Conservation (phyloP, 1,140 invertebrate genomes). For the Pteromalus puparum region DNA sequence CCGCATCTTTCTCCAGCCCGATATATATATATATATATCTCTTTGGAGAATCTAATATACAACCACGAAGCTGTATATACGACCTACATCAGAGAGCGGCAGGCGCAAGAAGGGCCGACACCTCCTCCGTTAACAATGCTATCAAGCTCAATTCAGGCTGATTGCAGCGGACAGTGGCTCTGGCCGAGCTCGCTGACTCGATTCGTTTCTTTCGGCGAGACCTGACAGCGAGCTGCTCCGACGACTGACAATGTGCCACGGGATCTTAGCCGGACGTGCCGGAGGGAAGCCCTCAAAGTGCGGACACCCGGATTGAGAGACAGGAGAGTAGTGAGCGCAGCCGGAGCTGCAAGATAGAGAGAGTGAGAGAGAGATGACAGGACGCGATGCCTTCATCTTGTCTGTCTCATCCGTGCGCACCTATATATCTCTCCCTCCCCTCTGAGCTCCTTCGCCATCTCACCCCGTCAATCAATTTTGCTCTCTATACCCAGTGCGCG, state of each 20-base stretch:
- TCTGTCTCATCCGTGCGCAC: conserved; percentile 60
- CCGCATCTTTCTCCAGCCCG: not conserved
- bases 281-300: conserved; percentile 61
- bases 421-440: conserved; percentile 42
- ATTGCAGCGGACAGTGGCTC: conserved; percentile 36
- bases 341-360: not conserved
- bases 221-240: conserved; percentile 18
- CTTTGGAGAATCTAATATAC: conserved; percentile 44
- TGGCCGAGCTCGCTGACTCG: conserved; percentile 49
- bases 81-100: conserved; percentile 26
- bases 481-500: too few relatives aligned
- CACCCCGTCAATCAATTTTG: conserved; percentile 36
- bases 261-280: conserved; percentile 61
- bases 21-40: too few relatives aligned
- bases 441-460: too few relatives aligned
- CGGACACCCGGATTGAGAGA: conserved; percentile 41
- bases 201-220: conserved; percentile 59
- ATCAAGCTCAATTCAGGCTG: conserved; percentile 53
- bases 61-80: not conserved
- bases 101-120: not conserved
- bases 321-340: not conserved
- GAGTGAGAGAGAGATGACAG: conserved; percentile 53
- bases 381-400: conserved; percentile 59
- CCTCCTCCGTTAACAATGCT: conserved; percentile 43
- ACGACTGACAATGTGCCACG: conserved; percentile 59